These are phyloP conservation scores for Brachyptera putata DNA, from an alignment of 2,888 invertebrate species.

Conservation along the genomic window DNA sequence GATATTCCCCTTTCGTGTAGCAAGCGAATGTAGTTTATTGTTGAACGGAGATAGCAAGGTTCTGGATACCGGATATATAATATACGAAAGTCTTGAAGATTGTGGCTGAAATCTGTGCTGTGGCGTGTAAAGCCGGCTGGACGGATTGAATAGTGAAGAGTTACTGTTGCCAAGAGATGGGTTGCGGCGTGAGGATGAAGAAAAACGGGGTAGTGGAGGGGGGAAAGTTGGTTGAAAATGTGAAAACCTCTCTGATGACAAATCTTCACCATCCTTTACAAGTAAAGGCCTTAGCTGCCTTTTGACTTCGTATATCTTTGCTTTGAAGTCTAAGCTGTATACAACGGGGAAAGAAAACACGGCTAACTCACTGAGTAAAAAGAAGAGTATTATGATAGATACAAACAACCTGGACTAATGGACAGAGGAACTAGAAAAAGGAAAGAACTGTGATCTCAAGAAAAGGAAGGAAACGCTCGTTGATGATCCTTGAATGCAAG, in stretches of 20 bases:
- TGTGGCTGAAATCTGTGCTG: conserved; percentile 1
- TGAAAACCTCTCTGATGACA: conserved; percentile 13
- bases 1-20: too few relatives aligned
- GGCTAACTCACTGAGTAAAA: not conserved
- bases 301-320: conserved; percentile 1
- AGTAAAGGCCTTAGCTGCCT: too few relatives aligned
- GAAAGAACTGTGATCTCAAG: too few relatives aligned
- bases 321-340: conserved; percentile 4
- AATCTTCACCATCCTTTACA: conserved; percentile 9
- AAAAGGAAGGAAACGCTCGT: too few relatives aligned
- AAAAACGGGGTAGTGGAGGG: not conserved
- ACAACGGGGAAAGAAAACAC: not conserved
- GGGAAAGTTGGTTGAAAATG: conserved; percentile 6
- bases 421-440: not conserved
- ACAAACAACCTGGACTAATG: conserved; percentile 7
- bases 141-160: not conserved
- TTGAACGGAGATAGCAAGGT: not conserved
- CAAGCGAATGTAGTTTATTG: not conserved
- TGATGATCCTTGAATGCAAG: too few relatives aligned
- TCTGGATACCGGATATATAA: too few relatives aligned
- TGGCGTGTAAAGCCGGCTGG: conserved; percentile 6
- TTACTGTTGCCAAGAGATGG: too few relatives aligned
- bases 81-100: too few relatives aligned
- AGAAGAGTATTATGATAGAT: conserved; percentile 8
- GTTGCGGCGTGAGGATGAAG: too few relatives aligned